Percentiles rank a stretch among this genome's conserved stretches.
Evolutionary conservation across 2,113 vertebrate genomes (phyloP).

Genomic region (Phodopus roborovskii): DNA sequence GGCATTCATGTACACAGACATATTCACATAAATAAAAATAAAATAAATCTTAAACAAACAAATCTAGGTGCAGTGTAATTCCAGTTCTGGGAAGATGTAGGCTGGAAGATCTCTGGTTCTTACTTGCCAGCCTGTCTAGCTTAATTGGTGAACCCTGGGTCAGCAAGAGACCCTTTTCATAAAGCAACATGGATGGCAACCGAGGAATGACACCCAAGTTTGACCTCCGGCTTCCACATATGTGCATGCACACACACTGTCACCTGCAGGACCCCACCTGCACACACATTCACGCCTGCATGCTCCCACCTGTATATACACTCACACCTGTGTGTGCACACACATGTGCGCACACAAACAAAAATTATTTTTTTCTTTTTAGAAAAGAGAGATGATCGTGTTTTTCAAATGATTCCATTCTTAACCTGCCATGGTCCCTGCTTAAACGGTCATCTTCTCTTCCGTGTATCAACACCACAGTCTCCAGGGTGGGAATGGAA

Average conservation of each 20-base stretch:
- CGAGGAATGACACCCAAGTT: not conserved
- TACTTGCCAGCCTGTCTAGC: not conserved
- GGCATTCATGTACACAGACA: not conserved
- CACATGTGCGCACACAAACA: not conserved
- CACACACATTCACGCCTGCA: not conserved
- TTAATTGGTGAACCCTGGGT: not conserved
- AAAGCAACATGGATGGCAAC: not conserved
- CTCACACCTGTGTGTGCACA: fast-evolving
- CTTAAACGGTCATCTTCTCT: not conserved
- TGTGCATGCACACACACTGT: not conserved
- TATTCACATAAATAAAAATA: not conserved
- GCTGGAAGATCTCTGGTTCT: not conserved
- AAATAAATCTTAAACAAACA: not conserved
- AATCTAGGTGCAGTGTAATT: not conserved
- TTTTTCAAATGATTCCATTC: not conserved
- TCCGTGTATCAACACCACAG: not conserved
- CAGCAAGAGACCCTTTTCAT: not conserved
- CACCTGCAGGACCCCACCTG: not conserved
- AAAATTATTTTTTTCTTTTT: not conserved
- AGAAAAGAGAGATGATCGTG: not conserved
- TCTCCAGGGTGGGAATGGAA: not conserved
- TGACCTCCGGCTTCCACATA: not conserved
- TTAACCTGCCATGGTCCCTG: not conserved
- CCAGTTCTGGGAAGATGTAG: not conserved
- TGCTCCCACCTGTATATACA: not conserved